Evolutionary conservation across 2,888 invertebrate genomes (phyloP), one percentile per base, ranked within the genome.

Genomic region (Pammene aurita): DNA sequence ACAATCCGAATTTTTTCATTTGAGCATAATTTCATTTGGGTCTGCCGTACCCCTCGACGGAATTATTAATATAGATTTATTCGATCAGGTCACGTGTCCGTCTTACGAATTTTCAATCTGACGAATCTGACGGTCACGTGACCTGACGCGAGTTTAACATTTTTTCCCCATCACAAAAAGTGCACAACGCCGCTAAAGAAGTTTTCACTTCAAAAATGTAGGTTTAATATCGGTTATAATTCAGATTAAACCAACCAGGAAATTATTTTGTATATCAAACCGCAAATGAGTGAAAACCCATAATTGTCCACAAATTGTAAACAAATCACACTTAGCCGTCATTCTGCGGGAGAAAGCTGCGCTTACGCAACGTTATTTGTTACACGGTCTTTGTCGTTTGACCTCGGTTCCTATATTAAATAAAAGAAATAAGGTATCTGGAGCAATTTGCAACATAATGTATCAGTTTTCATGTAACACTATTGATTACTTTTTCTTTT

Each of bases 381-480:
- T 26, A 26, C 13, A 26, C 13, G 18, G 16, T 10, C 16, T 26
- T 52, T 52, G 26, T 18, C 2, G 18, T 26, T 7, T 26, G 52
- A 52, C 52, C 52, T 52, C 52, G 26, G 52, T 1, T 38, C 38
- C 38, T 38, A 38, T 38, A 9, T 10, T 48, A 10, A 48, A 46
- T 52, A 52, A 50, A 50, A 48, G 26, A 4, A 50, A 52, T 9
- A 26, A 13, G 52, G 52, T 52, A 52, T 52, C 14, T 26, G 5
- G 52, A 52, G 7, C 52, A 52, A 26, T 52, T 46, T 52, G 26
- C 52, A 26, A 26, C 52, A 52, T 13, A 11, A 52, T 13, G 26
- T 52, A n/a, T 52, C 16, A 48, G 10, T 52, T 26, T 26, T 26
- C 26, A 26, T 26, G 26, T 26, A 26, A 26, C 4, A 4, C 0